phyloP scores from a whole-genome alignment of 2,888 invertebrate species.

The Drosophila hawaiiensis region DNA sequence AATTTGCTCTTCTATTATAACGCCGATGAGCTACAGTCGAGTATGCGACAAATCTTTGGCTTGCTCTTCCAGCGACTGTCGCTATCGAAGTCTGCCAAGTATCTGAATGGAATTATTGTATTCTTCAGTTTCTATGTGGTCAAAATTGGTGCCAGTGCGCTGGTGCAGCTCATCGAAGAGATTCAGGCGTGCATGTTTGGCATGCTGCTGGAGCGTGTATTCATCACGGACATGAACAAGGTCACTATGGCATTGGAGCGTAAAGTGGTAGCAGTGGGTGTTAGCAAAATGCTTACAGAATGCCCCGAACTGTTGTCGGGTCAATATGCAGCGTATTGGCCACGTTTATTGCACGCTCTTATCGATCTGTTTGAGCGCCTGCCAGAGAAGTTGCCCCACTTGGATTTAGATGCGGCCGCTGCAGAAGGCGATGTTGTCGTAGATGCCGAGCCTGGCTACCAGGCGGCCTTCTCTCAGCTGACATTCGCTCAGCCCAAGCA shows the following conservation, averaged over 20 bases:
- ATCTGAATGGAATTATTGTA: constrained; percentile 94
- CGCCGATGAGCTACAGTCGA: constrained; percentile 90
- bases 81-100: constrained; percentile 97
- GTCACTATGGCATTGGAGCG: constrained; percentile 93
- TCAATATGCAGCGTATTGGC: constrained; percentile 89
- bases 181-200: constrained; percentile 97
- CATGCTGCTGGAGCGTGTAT: constrained; percentile 96
- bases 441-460: constrained; percentile 94
- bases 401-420: constrained; percentile 36
- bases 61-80: constrained; percentile 97
- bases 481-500: constrained; percentile 92
- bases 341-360: constrained; percentile 89
- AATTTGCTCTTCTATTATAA: constrained; percentile 93
- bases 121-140: constrained; percentile 95
- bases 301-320: constrained; percentile 89
- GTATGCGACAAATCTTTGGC: constrained; percentile 94
- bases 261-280: constrained; percentile 96
- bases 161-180: constrained; percentile 92
- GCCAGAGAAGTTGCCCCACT: constrained; percentile 86
- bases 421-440: constrained; percentile 87
- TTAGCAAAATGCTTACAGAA: constrained; percentile 94
- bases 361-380: constrained; percentile 96
- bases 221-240: constrained; percentile 94
- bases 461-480: constrained; percentile 94
- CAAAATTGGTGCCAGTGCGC: constrained; percentile 90